Base-by-base conservation (phyloP, 1,140 invertebrate genomes). In the Rhopalosiphum maidis region DNA sequence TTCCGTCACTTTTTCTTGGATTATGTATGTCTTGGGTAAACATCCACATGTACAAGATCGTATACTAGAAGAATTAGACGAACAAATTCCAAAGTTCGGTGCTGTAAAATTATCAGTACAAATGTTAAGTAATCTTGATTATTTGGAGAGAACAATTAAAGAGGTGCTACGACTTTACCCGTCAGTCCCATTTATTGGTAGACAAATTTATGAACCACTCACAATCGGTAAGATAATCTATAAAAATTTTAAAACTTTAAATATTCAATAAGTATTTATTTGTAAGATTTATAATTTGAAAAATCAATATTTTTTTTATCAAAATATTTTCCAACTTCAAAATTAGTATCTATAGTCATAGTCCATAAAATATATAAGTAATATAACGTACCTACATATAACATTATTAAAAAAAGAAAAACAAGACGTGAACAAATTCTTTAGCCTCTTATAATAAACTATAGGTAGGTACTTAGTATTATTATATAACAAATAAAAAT, bases 111-210 rank as follows among this genome's bases (percentile, higher is more conserved):
- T 21, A 18, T 95, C 95, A 7, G 90, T 94, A 25, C 95, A 96
- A 23, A 95, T 95, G 54, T 93, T 96, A 43, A 94, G 94, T 37
- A 86, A 94, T 87, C 92, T 96, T 90, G 95, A 95, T 88, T 96
- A 96, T 94, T 93, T 96, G 90, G 96, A 96, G 90, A 94, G 95
- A 51, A 95, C 94, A 68, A 94, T 96, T 30, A 96, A 96, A 94
- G 96, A 96, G 94, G 94, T 95, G 0, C 93, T 96, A 21, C 83
- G 95, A 77, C 90, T 96, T 21, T 96, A 94, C 93, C 95, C 96
- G 41, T 95, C 95, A 21, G 96, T 96, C 4, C 96, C 96, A 30
- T 94, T 96, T 43, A 94, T 94, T 30, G 94, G 91, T 25, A 43
- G 94, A 93, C 92, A 90, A 60, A 85, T 93, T 21, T 90, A 93